Percentiles rank a stretch among this genome's conserved stretches.
Evolutionary conservation across 2,888 invertebrate species (phyloP).

Genomic region (Rugalucina vietnamica): DNA sequence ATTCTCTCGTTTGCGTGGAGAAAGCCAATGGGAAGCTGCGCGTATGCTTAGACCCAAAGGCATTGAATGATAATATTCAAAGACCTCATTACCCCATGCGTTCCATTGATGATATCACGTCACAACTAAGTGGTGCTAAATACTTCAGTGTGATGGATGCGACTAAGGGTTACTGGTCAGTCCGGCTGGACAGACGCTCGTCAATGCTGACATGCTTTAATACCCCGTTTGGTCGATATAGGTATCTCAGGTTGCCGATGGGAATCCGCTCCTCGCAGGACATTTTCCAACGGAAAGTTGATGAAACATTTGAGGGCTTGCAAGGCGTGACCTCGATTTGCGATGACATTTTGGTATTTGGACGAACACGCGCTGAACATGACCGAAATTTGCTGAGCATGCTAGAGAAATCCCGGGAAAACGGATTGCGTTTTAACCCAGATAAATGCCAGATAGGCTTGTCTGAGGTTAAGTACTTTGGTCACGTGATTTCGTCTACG

Average conservation of each 20-base stretch:
- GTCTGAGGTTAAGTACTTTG: slow-evolving; percentile 10
- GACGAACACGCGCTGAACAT: slow-evolving; percentile 6
- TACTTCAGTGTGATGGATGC: slow-evolving; percentile 49
- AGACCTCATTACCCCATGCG: slow-evolving; percentile 44
- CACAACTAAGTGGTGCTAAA: slow-evolving; percentile 34
- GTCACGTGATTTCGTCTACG: neutral
- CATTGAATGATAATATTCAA: slow-evolving; percentile 45
- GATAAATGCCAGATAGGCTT: slow-evolving; percentile 9
- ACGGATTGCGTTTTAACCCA: slow-evolving; percentile 17
- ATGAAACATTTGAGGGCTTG: slow-evolving; percentile 41
- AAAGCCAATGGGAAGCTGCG: slow-evolving; percentile 46
- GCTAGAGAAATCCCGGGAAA: neutral
- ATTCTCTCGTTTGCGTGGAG: slow-evolving; percentile 34
- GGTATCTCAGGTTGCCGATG: slow-evolving; percentile 55
- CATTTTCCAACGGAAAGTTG: slow-evolving; percentile 34
- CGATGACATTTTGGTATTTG: slow-evolving; percentile 1
- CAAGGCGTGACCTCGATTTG: slow-evolving; percentile 31
- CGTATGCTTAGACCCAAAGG: slow-evolving; percentile 55
- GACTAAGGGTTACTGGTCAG: slow-evolving; percentile 41
- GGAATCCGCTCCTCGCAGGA: slow-evolving; percentile 40
- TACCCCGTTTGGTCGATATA: slow-evolving; percentile 53
- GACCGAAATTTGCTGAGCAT: neutral
- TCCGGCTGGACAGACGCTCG: slow-evolving; percentile 45
- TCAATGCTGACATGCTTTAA: slow-evolving; percentile 52
- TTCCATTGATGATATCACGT: slow-evolving; percentile 47